Evolutionary conservation across 2,113 vertebrate species (phyloP).

Genomic region (Illadopsis cleaveri): DNA sequence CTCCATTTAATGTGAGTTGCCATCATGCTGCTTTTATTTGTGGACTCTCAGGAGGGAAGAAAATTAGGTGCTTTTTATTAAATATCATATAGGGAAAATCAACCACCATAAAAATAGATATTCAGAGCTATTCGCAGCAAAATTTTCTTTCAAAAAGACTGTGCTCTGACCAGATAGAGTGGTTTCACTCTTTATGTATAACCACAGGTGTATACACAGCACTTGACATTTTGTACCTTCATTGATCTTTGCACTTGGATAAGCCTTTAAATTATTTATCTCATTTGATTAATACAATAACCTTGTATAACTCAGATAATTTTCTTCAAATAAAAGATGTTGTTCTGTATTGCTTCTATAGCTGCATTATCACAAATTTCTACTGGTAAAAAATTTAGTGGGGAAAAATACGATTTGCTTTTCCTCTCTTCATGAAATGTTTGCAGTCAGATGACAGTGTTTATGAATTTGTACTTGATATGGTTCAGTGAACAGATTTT

Average conservation of each 20-base stretch:
- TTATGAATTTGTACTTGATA: not conserved
- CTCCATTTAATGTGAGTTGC: not conserved
- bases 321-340: not conserved
- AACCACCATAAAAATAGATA: not conserved
- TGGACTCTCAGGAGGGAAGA: not conserved
- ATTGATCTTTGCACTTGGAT: not conserved
- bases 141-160: not conserved
- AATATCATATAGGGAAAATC: not conserved
- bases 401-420: not conserved
- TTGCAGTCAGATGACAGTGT: conserved; percentile 5
- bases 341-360: not conserved
- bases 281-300: not conserved
- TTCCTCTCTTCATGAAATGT: not conserved
- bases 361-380: not conserved
- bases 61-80: not conserved
- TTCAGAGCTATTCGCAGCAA: not conserved
- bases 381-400: not conserved
- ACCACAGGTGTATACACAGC: not conserved
- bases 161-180: not conserved
- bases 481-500: conserved; percentile 25
- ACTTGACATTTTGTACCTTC: not conserved
- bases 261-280: not conserved
- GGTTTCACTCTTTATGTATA: not conserved
- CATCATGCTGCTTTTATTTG: not conserved
- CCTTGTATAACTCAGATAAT: not conserved